phyloP scores from a whole-genome alignment of 2,888 invertebrate genomes.

The Poecilus cupreus region DNA sequence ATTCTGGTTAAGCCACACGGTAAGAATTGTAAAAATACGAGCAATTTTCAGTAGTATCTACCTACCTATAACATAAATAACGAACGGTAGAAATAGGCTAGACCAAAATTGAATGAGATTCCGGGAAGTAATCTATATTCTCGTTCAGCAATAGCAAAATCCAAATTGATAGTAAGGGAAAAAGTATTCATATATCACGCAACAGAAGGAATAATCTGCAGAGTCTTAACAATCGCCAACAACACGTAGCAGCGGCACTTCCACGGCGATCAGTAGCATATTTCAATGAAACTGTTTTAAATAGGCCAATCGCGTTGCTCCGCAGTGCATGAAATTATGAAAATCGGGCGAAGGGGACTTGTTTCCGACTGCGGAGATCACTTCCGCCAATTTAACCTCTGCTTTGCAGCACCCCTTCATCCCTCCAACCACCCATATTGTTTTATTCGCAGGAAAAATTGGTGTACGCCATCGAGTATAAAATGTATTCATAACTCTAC shows the following conservation, averaged over 20 bases:
- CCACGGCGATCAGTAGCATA: not conserved
- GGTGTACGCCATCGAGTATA: not conserved
- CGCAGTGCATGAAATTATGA: constrained; percentile 70
- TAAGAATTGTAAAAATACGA: too few species aligned
- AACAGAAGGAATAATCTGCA: constrained; percentile 19
- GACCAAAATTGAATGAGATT: not conserved
- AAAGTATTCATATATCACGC: constrained; percentile 20
- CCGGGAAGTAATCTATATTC: not conserved
- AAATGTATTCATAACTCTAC: constrained; percentile 28
- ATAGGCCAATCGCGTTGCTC: constrained; percentile 66
- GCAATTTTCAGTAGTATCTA: not conserved
- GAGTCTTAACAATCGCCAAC: not conserved
- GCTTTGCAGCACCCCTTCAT: constrained; percentile 66
- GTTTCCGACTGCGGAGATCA: constrained; percentile 65
- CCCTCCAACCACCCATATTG: constrained; percentile 35
- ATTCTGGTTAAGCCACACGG: too few species aligned
- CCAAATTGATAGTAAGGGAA: not conserved
- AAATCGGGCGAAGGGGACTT: constrained; percentile 68
- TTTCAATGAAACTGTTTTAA: constrained; percentile 51
- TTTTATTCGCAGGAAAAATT: constrained; percentile 19
- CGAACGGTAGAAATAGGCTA: not conserved
- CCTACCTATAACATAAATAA: not conserved
- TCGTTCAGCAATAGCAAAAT: not conserved
- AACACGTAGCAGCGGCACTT: not conserved
- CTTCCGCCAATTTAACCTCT: constrained; percentile 71